Evolutionary conservation across 2,888 invertebrate genomes (phyloP).

Genomic region (Acanthosepion lycidas): DNA sequence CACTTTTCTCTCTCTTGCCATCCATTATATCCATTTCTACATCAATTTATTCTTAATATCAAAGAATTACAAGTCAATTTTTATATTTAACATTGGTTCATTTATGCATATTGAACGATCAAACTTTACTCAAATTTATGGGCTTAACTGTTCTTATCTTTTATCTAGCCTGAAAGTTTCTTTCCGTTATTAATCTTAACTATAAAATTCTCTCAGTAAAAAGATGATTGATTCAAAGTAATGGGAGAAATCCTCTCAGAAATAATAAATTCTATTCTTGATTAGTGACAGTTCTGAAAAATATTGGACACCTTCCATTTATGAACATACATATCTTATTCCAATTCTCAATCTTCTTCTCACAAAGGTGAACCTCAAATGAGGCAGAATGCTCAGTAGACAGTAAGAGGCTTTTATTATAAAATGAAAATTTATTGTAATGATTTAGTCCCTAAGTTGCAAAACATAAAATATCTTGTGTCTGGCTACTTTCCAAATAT

Average conservation of each 20-base stretch:
- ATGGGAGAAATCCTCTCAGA: background rate
- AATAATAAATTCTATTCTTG: constrained; percentile 33
- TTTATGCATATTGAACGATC: too few relatives aligned
- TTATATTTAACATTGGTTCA: too few relatives aligned
- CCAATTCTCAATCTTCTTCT: background rate
- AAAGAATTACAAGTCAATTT: too few relatives aligned
- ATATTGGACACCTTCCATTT: background rate
- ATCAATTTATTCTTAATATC: too few relatives aligned
- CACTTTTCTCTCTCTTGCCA: too few relatives aligned
- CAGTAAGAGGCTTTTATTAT: background rate
- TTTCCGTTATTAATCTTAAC: background rate
- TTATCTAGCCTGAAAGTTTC: background rate
- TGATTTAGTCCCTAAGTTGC: background rate
- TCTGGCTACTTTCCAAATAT: background rate
- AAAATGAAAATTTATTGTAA: constrained; percentile 22
- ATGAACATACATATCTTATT: background rate
- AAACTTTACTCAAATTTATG: too few relatives aligned
- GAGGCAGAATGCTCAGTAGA: background rate
- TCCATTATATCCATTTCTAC: too few relatives aligned
- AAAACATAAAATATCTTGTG: background rate
- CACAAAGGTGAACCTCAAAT: background rate
- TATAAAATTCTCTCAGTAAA: background rate
- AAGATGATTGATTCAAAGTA: background rate
- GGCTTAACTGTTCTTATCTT: too few relatives aligned
- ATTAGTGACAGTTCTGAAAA: background rate